Percentiles rank a stretch among this genome's conserved stretches.
Evolutionary conservation across 2,888 invertebrate genomes (phyloP).

Genomic region (Coleophora deauratella): DNA sequence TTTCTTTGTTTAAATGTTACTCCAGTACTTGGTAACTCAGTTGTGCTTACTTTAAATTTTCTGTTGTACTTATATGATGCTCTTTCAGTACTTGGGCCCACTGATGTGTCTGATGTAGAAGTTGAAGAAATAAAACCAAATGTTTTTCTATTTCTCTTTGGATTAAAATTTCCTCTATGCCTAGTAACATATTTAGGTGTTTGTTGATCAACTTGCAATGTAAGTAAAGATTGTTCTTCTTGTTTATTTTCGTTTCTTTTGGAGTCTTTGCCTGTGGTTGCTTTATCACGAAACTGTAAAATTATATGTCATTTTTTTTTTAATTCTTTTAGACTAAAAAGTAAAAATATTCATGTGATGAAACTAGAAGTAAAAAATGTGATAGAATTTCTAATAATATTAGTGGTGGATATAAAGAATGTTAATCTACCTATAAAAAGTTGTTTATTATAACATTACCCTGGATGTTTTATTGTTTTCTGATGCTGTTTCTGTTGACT

Average conservation of each 20-base stretch:
- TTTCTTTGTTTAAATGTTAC: slow-evolving; percentile 25
- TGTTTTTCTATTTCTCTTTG: slow-evolving; percentile 38
- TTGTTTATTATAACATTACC: slow-evolving; percentile 36
- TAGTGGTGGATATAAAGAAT: too few relatives aligned
- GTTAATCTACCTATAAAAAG: background rate
- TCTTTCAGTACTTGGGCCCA: slow-evolving; percentile 31
- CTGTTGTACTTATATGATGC: slow-evolving; percentile 46
- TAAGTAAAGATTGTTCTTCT: slow-evolving; percentile 23
- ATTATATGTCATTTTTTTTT: slow-evolving; percentile 3
- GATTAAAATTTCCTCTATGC: slow-evolving; percentile 39
- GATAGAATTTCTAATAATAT: background rate
- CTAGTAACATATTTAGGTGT: slow-evolving; percentile 31
- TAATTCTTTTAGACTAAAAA: too few relatives aligned
- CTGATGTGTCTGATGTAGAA: slow-evolving; percentile 15
- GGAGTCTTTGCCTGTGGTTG: slow-evolving; percentile 28
- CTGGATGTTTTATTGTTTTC: slow-evolving; percentile 52
- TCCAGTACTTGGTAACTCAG: slow-evolving; percentile 32
- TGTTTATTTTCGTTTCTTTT: slow-evolving; percentile 11
- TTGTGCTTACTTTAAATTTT: slow-evolving; percentile 47
- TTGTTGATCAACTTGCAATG: slow-evolving; percentile 23
- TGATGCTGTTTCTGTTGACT: slow-evolving; percentile 47
- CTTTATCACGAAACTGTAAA: slow-evolving; percentile 52
- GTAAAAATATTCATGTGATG: too few relatives aligned
- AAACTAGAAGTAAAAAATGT: background rate
- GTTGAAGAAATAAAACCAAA: slow-evolving; percentile 32